Base-by-base conservation (phyloP, 1,140 invertebrate genomes). In the Drosophila saltans region DNA sequence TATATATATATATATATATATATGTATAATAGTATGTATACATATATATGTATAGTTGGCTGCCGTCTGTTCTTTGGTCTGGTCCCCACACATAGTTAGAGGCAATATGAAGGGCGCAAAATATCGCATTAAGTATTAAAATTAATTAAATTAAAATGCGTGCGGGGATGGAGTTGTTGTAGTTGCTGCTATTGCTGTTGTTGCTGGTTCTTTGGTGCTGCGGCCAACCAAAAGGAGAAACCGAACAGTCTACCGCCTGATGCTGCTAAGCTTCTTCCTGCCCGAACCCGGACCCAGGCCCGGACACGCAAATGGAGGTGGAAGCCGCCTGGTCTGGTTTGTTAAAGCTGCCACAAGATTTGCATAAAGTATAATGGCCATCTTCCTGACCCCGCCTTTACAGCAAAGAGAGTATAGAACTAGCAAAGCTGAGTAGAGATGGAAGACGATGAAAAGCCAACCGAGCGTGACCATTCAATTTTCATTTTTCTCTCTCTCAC, bases 141-240 rank as follows among this genome's bases (percentile, higher is more conserved):
- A 86, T 86, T 86, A 86, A 88, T 86, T 89, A 86, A 86, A 86
- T 88, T 89, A 80, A 88, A 86, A 89, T 86, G 83, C 83, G 85
- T 88, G 69, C 80, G 62, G 57, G 26, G 66, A 55, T 60, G 78
- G 56, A 73, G 77, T 59, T 52, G 67, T 16, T 48, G 56, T 60
- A 56, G 60, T 45, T 72, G 30, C 39, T 65, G 58, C 39, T 78
- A 61, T 33, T 16, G 39, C 64, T 43, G 39, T 7, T 52, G 48
- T 39, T 36, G 33, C 2, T 36, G 33, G 33, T 36, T 36, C 33
- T 36, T 36, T 36, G 33, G 4, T 36, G 33, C 52, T 75, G 48
- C 55, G 60, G 72, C 48, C 57, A 69, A 55, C 65, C 52, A 28
- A 66, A 26, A 56, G 45, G 45, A 55, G 62, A 45, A 30, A 66